Conservation (phyloP, 35 echinoderm and acorn worm genomes). For the Apostichopus japonicus region DNA sequence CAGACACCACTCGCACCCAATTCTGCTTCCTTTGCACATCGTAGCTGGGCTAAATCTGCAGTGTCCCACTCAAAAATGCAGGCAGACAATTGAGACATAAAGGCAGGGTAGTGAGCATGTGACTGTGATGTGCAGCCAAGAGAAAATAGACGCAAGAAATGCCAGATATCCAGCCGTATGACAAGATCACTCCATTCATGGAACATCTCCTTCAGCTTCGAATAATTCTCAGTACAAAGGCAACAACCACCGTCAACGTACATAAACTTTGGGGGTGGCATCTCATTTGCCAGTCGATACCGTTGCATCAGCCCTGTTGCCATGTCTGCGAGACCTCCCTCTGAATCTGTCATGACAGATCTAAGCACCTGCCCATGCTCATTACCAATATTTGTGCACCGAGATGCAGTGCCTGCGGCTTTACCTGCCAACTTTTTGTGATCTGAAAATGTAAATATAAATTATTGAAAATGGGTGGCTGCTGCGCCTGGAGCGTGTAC, state of each 20-base stretch:
- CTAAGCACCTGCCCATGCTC: conserved; percentile 67
- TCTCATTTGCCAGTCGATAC: conserved; percentile 15
- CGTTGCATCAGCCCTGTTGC: conserved; percentile 37
- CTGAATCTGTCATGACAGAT: conserved; percentile 53
- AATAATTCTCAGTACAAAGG: conserved; percentile 11
- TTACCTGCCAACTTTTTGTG: conserved; percentile 36
- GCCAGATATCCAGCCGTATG: conserved; percentile 81
- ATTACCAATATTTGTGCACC: conserved; percentile 71
- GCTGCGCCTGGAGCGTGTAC: too few species aligned
- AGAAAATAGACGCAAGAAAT: conserved; percentile 81
- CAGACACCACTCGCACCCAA: not conserved
- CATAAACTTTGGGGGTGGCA: conserved; percentile 63
- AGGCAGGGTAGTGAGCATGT: conserved; percentile 68
- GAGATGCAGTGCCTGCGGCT: conserved; percentile 35
- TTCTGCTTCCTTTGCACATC: not conserved
- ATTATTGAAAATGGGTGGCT: too few species aligned
- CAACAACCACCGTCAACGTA: conserved; percentile 77
- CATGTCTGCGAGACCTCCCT: conserved; percentile 51
- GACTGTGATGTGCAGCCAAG: conserved; percentile 61
- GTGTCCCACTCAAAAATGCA: conserved; percentile 77
- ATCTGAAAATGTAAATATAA: not conserved
- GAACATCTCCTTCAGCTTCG: conserved; percentile 40
- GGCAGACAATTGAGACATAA: conserved; percentile 62
- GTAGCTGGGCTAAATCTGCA: conserved; percentile 18
- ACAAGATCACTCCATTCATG: conserved; percentile 50